phyloP scores from a whole-genome alignment of 2,113 vertebrate species.

The Atherinomorus stipes region DNA sequence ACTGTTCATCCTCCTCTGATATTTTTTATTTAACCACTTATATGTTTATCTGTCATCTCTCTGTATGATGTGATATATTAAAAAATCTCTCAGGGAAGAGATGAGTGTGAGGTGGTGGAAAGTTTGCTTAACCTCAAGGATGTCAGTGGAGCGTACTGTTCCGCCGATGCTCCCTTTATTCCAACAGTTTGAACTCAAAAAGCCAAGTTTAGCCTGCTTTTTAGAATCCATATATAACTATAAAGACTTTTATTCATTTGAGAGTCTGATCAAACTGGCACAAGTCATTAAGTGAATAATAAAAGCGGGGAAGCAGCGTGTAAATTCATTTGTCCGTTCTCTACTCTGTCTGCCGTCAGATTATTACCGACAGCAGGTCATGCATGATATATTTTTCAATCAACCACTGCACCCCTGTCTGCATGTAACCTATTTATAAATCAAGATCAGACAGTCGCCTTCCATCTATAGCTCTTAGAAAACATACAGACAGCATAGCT shows the following conservation, averaged over 20 bases:
- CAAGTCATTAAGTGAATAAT: neutral
- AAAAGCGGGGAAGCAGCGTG: constrained; percentile 4
- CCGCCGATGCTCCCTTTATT: neutral
- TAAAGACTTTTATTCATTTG: neutral
- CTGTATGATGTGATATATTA: constrained; percentile 7
- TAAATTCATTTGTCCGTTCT: neutral
- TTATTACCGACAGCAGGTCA: constrained; percentile 8
- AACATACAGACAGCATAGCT: constrained; percentile 9
- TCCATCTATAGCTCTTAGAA: constrained; percentile 31
- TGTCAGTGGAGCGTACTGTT: constrained; percentile 16
- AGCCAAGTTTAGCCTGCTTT: constrained; percentile 19
- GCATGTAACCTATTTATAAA: constrained; percentile 67
- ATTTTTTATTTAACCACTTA: neutral
- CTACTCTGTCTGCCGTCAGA: neutral
- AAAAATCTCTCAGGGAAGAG: constrained; percentile 24
- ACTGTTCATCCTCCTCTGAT: constrained; percentile 1
- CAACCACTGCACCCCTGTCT: constrained; percentile 34
- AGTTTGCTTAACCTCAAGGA: constrained; percentile 54
- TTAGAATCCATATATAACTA: neutral
- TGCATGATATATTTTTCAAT: neutral
- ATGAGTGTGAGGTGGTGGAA: constrained; percentile 50
- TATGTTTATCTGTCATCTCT: constrained; percentile 8
- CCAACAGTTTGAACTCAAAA: neutral
- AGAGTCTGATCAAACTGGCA: constrained; percentile 13
- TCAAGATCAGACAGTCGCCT: constrained; percentile 66